These are phyloP conservation scores for Eolophus roseicapilla DNA, from an alignment of 2,113 vertebrate genomes.

Conservation along the genomic window DNA sequence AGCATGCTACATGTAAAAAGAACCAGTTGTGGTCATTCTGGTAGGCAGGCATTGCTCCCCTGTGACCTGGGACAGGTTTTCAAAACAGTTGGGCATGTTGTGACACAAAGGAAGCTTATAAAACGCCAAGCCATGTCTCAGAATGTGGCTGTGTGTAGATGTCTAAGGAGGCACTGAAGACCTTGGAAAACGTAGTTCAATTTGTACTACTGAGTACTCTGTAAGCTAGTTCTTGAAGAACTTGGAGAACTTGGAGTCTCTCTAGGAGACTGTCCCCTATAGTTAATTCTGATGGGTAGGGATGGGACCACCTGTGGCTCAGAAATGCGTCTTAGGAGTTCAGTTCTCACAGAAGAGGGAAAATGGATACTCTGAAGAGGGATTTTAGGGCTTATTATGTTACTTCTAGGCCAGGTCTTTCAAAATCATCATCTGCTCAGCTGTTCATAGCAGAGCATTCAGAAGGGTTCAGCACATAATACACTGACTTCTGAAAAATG, in stretches of 20 bases:
- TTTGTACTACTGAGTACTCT: background rate
- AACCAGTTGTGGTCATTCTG: background rate
- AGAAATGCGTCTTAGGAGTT: background rate
- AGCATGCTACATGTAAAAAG: background rate
- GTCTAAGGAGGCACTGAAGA: background rate
- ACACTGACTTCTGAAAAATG: background rate
- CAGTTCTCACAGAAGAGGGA: background rate
- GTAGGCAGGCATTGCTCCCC: background rate
- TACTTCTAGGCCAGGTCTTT: background rate
- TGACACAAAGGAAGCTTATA: background rate
- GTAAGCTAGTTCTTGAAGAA: background rate
- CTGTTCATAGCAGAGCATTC: background rate
- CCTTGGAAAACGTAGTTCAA: background rate
- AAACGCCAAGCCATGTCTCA: background rate
- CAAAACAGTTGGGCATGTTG: background rate
- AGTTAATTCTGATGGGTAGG: background rate
- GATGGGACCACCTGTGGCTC: background rate
- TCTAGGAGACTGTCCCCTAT: background rate
- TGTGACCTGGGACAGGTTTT: background rate
- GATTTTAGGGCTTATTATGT: background rate
- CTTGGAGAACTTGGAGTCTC: no score
- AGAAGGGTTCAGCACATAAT: background rate
- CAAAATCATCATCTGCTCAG: background rate
- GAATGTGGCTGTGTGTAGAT: background rate
- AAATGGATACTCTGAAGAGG: background rate